phyloP scores from a whole-genome alignment of 2,888 invertebrate genomes.

The Candidula unifasciata region DNA sequence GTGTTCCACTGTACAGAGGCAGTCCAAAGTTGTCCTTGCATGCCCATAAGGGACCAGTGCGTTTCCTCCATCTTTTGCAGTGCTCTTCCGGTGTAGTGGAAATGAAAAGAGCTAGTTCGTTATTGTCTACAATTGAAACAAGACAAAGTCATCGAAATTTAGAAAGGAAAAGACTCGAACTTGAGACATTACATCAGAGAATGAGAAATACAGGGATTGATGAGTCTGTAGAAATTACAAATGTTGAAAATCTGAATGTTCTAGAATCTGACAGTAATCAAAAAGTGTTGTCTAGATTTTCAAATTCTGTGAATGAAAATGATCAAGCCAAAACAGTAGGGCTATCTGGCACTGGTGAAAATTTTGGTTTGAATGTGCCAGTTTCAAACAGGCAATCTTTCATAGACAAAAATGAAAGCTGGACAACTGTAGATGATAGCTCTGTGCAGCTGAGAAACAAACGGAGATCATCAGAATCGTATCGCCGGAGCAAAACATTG shows the following conservation, averaged over 20 bases:
- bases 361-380: not conserved
- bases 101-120: slow-evolving; percentile 51
- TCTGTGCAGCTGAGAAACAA: not conserved
- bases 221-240: too few relatives aligned
- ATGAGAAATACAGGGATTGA: not conserved
- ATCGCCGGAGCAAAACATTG: slow-evolving; percentile 46
- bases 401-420: not conserved
- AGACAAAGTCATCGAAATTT: slow-evolving; percentile 43
- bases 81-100: slow-evolving; percentile 62
- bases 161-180: slow-evolving; percentile 31
- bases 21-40: slow-evolving; percentile 94
- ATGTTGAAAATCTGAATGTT: not conserved
- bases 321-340: not conserved
- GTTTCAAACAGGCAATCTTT: not conserved
- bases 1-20: slow-evolving; percentile 89
- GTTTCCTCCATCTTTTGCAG: slow-evolving; percentile 86
- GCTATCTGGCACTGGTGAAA: not conserved
- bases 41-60: slow-evolving; percentile 92
- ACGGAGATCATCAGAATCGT: not conserved
- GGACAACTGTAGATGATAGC: not conserved
- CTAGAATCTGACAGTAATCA: not conserved
- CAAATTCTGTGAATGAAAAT: not conserved
- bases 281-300: not conserved
- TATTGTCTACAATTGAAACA: slow-evolving; percentile 40
- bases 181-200: slow-evolving; percentile 28